phyloP scores from a whole-genome alignment of 2,888 invertebrate species.

The Mechanitis messenoides region DNA sequence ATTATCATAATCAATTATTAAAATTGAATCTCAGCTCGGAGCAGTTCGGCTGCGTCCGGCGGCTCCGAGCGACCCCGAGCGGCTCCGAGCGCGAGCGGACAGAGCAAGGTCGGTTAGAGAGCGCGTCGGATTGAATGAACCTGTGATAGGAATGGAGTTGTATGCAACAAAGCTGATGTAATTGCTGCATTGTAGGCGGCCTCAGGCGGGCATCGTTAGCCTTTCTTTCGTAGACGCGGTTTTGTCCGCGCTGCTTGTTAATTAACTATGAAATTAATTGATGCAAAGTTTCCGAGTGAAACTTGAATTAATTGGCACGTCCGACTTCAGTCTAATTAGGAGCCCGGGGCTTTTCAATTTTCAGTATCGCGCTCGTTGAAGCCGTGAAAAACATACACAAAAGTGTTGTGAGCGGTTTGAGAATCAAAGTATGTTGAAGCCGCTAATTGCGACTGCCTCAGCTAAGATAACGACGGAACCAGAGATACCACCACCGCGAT shows the following conservation, averaged over 20 bases:
- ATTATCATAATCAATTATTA: conserved; percentile 5
- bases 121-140: conserved; percentile 42
- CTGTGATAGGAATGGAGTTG: conserved; percentile 45
- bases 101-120: conserved; percentile 29
- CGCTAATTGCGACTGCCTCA: conserved; percentile 34
- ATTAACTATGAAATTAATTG: conserved; percentile 78
- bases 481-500: not conserved
- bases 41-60: conserved; percentile 5
- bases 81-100: not conserved
- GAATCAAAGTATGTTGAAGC: conserved; percentile 36
- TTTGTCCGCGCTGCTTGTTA: conserved; percentile 71
- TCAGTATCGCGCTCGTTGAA: conserved; percentile 61
- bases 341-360: conserved; percentile 70
- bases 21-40: conserved; percentile 29
- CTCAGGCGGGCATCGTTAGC: conserved; percentile 69
- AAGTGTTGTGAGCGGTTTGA: conserved; percentile 62
- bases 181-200: conserved; percentile 69
- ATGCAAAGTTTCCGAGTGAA: conserved; percentile 76
- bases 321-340: conserved; percentile 76
- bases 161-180: conserved; percentile 61
- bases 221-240: conserved; percentile 70
- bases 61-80: no score
- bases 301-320: conserved; percentile 78
- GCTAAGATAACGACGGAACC: conserved; percentile 17
- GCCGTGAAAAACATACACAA: conserved; percentile 74